Base-by-base conservation (phyloP, 1,140 invertebrate genomes). In the Megalopta genalis region DNA sequence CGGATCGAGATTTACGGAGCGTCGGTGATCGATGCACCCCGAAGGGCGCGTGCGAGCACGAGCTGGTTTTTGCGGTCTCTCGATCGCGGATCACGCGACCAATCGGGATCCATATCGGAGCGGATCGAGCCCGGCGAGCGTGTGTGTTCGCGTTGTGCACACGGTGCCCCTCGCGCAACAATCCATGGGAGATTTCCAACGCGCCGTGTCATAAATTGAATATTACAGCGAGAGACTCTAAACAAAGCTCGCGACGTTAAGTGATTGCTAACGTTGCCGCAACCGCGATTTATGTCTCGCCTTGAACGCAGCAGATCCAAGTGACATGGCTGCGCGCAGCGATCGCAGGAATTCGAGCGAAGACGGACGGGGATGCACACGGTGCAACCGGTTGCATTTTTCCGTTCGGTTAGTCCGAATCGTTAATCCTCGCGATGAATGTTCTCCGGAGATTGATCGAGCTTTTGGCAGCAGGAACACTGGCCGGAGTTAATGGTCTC, bases 1-100 rank as follows among this genome's bases (percentile, higher is more conserved):
- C 0, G 37, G 21, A 25, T 25, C 8, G 60, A 76, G 65, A 76
- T 68, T 68, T 76, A 76, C 69, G 65, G 57, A 23, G 59, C 42
- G 73, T 74, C 63, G 49, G 46, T 68, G 65, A 66, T 74, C 77
- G 52, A 62, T 80, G 71, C 72, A 76, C 54, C 72, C 60, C 65
- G 54, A 75, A 63, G 46, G 16, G 42, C 12, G 42, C 75, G 60
- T 52, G 66, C 75, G 23, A 62, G 57, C 66, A 39, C 59, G 59
- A 71, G 67, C 27, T 21, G 25, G 52, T 64, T 64, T 72, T 78
- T 64, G n/a, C 65, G 2, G 10, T 2, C 32, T 32, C 3, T 9
- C 1, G 42, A 10, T 23, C 12, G n/a, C 6, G 49, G 32, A 39
- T 57, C 68, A 71, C 76, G 68, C 76, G 62, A 71, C n/a, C n/a